Evolutionary conservation across 2,113 vertebrate species (phyloP), one percentile per base, ranked within the genome.

Genomic region (Pantherophis guttatus): DNA sequence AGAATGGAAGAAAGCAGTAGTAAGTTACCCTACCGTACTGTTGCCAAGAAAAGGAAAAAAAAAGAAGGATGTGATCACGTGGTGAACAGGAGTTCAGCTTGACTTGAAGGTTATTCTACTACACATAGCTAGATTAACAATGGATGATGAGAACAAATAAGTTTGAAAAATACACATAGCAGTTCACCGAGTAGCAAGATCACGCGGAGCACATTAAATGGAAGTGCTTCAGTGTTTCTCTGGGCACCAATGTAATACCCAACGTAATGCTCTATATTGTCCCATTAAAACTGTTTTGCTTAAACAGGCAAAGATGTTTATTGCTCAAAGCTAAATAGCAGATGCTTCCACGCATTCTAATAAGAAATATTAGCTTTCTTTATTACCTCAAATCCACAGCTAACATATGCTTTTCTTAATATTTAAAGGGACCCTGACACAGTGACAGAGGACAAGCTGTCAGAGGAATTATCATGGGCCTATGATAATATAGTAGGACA

Each of bases 281-380:
- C 95, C 96, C 96, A 97, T 96, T 96, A 97, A 95, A 96, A 94
- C 92, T 24, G 90, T 94, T 96, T 97, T 95, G 94, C 70, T 88
- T 54, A 88, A 95, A 70, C 75, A 95, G 91, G 95, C 87, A 95
- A 94, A 95, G 96, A 93, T 91, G 92, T 96, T 94, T 93, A 92
- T 97, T 95, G 59, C 95, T 97, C 23, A 93, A 92, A 97, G 95
- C 93, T 95, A 95, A 96, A 97, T 88, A 95, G 91, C 94, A 96
- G 93, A 94, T 95, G 88, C 94, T 95, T 94, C 90, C 95, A 0
- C 0, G 94, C 0, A 5, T 87, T 86, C 90, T 92, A 95, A 95
- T 86, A 96, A 91, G 96, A 96, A 97, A 95, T 92, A 93, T 94
- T 96, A 92, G 85, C 70, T 54, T 87, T 93, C 50, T 94, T 26